These are phyloP conservation scores for Macrocentrus cingulum DNA, from an alignment of 1,140 invertebrate species.

Conservation along the genomic window DNA sequence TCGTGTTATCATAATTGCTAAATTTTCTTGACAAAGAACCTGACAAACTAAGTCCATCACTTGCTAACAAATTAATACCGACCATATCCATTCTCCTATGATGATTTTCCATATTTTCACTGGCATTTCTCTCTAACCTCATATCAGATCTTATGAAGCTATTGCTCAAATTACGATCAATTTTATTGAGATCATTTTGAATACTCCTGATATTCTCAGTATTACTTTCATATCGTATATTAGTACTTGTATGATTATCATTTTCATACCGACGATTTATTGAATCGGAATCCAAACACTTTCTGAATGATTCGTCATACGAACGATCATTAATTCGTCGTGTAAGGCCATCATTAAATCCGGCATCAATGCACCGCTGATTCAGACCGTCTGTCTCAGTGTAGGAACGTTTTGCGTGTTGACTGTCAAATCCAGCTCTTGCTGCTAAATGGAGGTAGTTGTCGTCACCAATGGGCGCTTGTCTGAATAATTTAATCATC, in stretches of 20 bases:
- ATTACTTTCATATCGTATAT: constrained; percentile 43
- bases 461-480: constrained; percentile 86
- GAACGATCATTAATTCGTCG: constrained; percentile 42
- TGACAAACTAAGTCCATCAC: constrained; percentile 42
- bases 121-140: constrained; percentile 41
- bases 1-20: constrained; percentile 47
- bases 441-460: constrained; percentile 74
- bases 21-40: constrained; percentile 44
- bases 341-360: constrained; percentile 36
- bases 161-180: constrained; percentile 48
- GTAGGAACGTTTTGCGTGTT: constrained; percentile 43
- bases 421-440: constrained; percentile 56
- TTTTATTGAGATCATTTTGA: constrained; percentile 53
- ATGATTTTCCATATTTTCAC: constrained; percentile 49
- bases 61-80: constrained; percentile 30
- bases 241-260: constrained; percentile 44
- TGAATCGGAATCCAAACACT: constrained; percentile 44
- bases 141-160: constrained; percentile 48
- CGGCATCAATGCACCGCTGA: constrained; percentile 40
- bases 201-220: constrained; percentile 45
- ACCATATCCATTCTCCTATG: constrained; percentile 35
- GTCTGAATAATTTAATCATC: constrained; percentile 57
- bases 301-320: constrained; percentile 43
- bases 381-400: constrained; percentile 39
- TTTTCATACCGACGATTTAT: constrained; percentile 50